A percentile compares a stretch with the other conserved stretches of the same genome.
phyloP scores from a whole-genome alignment of 2,888 invertebrate species.

The Chymomyza procnemis region DNA sequence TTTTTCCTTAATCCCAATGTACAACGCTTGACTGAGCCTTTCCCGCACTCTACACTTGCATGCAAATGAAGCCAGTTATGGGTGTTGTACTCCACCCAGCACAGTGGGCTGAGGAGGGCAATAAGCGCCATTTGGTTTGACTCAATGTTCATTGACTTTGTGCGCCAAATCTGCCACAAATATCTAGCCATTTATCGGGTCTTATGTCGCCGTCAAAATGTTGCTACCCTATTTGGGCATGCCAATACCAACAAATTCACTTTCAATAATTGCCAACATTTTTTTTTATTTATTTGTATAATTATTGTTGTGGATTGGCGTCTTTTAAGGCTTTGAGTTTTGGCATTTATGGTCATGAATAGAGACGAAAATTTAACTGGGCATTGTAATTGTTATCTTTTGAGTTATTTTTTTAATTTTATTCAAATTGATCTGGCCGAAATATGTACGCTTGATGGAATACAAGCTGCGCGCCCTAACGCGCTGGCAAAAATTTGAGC shows the following conservation, averaged over 20 bases:
- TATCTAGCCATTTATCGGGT: slow-evolving; percentile 4
- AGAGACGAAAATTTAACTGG: background rate
- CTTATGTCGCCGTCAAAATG: slow-evolving; percentile 9
- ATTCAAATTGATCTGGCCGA: background rate
- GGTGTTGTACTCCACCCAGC: background rate
- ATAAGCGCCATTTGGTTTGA: background rate
- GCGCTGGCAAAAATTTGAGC: no score
- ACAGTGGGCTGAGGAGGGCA: background rate
- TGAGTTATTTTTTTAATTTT: background rate
- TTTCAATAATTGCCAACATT: slow-evolving; percentile 23
- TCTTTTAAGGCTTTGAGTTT: slow-evolving; percentile 5
- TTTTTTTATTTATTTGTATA: slow-evolving; percentile 6
- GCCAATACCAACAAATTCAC: slow-evolving; percentile 20
- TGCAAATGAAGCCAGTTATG: slow-evolving; percentile 4
- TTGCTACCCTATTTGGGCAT: slow-evolving; percentile 24
- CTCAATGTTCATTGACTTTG: slow-evolving; percentile 13
- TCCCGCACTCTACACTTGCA: background rate
- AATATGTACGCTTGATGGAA: no score
- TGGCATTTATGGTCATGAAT: slow-evolving; percentile 4
- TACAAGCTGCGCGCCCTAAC: no score
- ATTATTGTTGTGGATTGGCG: slow-evolving; percentile 8
- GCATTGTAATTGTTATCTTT: background rate
- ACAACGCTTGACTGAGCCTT: slow-evolving; percentile 32
- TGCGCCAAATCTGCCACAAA: slow-evolving; percentile 6
- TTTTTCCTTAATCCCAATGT: background rate